Evolutionary conservation across 2,888 invertebrate genomes (phyloP).

Genomic region (Elmis aenea): DNA sequence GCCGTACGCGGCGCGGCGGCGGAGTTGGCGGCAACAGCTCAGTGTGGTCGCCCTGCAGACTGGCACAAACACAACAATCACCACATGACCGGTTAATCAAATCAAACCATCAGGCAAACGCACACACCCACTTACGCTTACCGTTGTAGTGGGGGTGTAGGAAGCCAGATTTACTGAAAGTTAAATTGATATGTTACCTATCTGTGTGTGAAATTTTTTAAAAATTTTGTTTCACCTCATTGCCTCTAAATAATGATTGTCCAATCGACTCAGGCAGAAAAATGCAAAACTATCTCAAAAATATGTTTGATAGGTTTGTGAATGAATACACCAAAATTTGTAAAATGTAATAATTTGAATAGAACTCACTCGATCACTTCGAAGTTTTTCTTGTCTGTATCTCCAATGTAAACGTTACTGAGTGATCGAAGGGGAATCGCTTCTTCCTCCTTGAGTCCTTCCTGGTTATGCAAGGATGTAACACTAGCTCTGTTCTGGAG

Average conservation of each 20-base stretch:
- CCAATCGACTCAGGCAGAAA: no score
- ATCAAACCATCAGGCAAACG: slow-evolving; percentile 36
- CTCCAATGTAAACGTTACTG: slow-evolving; percentile 58
- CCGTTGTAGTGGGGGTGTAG: slow-evolving; percentile 57
- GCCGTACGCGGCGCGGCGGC: slow-evolving; percentile 51
- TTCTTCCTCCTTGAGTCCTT: slow-evolving; percentile 53
- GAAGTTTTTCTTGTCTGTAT: slow-evolving; percentile 61
- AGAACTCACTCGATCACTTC: slow-evolving; percentile 69
- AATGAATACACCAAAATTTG: no score
- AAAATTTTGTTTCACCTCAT: no score
- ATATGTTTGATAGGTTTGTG: no score
- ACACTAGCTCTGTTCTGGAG: slow-evolving; percentile 40
- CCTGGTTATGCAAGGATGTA: slow-evolving; percentile 39
- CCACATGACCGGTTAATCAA: slow-evolving; percentile 37
- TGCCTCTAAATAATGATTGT: no score
- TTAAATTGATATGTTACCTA: slow-evolving; percentile 32
- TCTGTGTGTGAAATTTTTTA: no score
- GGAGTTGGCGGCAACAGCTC: slow-evolving; percentile 61
- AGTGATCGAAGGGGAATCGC: slow-evolving; percentile 76
- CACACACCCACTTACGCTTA: slow-evolving; percentile 49
- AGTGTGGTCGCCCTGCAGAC: slow-evolving; percentile 57
- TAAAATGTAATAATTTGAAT: not conserved
- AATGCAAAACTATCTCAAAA: no score
- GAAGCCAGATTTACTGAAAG: slow-evolving; percentile 51
- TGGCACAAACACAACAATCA: slow-evolving; percentile 44